A percentile compares a stretch with the other conserved stretches of the same genome.
Evolutionary conservation across 2,113 vertebrate genomes (phyloP).

Genomic region (Amblyornis subalaris): DNA sequence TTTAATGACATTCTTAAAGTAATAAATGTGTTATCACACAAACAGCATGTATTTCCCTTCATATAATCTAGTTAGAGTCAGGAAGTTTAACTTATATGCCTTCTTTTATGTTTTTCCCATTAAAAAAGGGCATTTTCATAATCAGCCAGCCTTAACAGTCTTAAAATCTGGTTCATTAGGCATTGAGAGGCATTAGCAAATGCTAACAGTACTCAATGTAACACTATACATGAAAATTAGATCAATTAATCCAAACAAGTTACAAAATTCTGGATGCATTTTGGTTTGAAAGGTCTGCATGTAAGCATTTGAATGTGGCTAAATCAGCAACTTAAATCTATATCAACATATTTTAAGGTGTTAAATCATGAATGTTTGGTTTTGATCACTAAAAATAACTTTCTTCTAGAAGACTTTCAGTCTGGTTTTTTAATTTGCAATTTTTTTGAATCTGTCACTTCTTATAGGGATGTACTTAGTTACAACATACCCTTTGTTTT

Average conservation of each 20-base stretch:
- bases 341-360: not conserved
- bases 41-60: not conserved
- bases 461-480: conserved; percentile 49
- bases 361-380: conserved; percentile 45
- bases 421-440: conserved; percentile 29
- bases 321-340: not conserved
- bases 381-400: conserved; percentile 49
- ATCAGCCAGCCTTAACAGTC: not conserved
- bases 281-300: not conserved
- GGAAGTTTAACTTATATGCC: not conserved
- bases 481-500: conserved; percentile 39
- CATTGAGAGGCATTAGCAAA: conserved; percentile 9
- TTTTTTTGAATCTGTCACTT: conserved; percentile 58
- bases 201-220: not conserved
- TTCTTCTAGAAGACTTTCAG: conserved; percentile 34
- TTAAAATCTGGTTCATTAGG: conserved; percentile 1
- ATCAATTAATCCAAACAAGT: not conserved
- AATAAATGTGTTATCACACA: not conserved
- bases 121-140: not conserved
- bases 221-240: not conserved
- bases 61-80: not conserved
- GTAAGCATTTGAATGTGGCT: not conserved
- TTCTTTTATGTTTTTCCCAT: not conserved
- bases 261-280: not conserved
- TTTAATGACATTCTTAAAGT: not conserved